Conservation (phyloP, 2,113 vertebrate species). For the Barnardius zonarius region DNA sequence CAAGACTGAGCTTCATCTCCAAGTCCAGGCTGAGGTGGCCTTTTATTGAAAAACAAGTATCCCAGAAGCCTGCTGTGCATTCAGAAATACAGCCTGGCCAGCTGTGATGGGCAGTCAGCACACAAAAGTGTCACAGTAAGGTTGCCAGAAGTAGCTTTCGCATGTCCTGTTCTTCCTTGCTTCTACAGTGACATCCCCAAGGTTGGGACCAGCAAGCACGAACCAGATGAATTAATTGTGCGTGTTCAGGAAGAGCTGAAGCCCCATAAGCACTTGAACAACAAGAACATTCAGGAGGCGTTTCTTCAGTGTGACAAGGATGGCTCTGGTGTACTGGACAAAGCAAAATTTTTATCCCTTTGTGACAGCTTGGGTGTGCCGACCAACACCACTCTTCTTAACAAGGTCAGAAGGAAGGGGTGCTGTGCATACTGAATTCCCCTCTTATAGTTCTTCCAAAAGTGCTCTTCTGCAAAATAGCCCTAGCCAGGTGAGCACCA, state of each 20-base stretch:
- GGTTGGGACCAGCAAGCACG: neutral
- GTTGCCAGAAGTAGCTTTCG: neutral
- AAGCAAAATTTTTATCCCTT: conserved; percentile 55
- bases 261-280: conserved; percentile 10
- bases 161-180: neutral
- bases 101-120: neutral
- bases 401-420: conserved; percentile 64
- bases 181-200: conserved; percentile 13
- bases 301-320: conserved; percentile 66
- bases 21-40: neutral
- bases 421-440: neutral
- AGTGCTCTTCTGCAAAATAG: neutral
- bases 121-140: neutral
- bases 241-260: conserved; percentile 65
- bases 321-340: conserved; percentile 64
- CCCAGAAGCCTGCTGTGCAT: neutral
- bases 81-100: neutral
- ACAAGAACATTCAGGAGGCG: neutral
- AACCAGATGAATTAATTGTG: conserved; percentile 51
- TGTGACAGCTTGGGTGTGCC: conserved; percentile 66
- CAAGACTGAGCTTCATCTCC: neutral
- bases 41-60: neutral
- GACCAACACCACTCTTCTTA: conserved; percentile 16
- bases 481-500: neutral
- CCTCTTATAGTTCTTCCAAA: neutral